Percentiles rank a stretch among this genome's conserved stretches.
These are phyloP conservation scores for Zeugodacus cucurbitae DNA, from an alignment of 1,140 invertebrate genomes.

Conservation along the genomic window DNA sequence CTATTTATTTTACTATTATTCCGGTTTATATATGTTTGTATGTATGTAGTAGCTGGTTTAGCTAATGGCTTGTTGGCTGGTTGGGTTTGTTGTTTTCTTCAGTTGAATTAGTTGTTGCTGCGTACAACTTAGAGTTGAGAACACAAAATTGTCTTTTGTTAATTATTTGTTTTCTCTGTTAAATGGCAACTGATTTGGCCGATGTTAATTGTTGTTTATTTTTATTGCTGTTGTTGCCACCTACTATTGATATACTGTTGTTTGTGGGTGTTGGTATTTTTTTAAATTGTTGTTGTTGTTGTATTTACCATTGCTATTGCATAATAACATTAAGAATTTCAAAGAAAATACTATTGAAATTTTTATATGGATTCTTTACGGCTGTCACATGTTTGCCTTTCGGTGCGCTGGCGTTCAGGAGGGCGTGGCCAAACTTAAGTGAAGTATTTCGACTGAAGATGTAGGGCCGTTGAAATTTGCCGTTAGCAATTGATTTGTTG, in stretches of 20 bases:
- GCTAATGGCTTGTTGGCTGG: constrained; percentile 9
- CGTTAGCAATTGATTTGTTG: background rate
- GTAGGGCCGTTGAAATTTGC: background rate
- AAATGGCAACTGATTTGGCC: constrained; percentile 50
- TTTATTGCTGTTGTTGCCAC: constrained; percentile 45
- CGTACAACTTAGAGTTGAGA: background rate
- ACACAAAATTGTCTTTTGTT: constrained; percentile 23
- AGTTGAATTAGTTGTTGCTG: background rate
- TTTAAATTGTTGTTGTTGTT: constrained; percentile 13
- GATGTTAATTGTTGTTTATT: background rate
- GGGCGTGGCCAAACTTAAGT: constrained; percentile 50
- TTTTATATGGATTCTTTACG: background rate
- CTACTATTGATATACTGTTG: constrained; percentile 39
- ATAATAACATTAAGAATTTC: constrained; percentile 13
- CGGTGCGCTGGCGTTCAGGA: constrained; percentile 52
- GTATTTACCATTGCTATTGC: constrained; percentile 47
- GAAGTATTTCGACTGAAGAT: background rate
- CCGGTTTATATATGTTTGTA: background rate
- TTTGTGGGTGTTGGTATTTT: background rate
- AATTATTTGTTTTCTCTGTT: constrained; percentile 42
- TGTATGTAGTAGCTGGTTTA: constrained; percentile 13
- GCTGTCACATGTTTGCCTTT: constrained; percentile 43
- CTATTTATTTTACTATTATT: background rate
- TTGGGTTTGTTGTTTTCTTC: background rate
- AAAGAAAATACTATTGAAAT: constrained; percentile 32